Evolutionary conservation across 1,140 invertebrate species (phyloP).

Genomic region (Nephila pilipes): DNA sequence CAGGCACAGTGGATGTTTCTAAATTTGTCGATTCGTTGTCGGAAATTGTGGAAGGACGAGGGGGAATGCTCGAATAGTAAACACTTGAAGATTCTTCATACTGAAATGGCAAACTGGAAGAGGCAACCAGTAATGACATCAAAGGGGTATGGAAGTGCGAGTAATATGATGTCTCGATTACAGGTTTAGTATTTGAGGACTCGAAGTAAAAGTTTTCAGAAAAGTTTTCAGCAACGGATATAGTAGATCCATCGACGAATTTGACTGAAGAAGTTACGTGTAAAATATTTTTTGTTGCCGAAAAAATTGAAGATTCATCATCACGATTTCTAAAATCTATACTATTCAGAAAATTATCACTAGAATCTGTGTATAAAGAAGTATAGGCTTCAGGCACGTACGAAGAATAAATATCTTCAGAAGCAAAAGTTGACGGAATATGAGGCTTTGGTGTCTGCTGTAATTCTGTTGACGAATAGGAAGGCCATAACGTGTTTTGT

Average conservation of each 20-base stretch:
- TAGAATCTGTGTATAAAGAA: slow-evolving; percentile 8
- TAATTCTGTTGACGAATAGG: neutral
- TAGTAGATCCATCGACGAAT: neutral
- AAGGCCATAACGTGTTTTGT: slow-evolving; percentile 52
- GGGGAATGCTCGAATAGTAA: neutral
- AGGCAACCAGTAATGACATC: slow-evolving; percentile 61
- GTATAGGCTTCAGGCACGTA: slow-evolving; percentile 34
- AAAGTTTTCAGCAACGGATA: neutral
- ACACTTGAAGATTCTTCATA: neutral
- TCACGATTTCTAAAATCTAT: neutral
- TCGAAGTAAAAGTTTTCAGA: neutral
- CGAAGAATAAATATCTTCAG: neutral
- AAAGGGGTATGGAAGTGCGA: slow-evolving; percentile 61
- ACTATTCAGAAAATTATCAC: slow-evolving; percentile 17
- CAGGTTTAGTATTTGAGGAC: neutral
- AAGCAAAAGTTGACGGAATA: neutral
- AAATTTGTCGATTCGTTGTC: slow-evolving; percentile 60
- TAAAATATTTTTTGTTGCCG: neutral
- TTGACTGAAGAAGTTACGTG: neutral
- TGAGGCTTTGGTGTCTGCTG: neutral
- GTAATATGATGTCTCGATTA: slow-evolving; percentile 6
- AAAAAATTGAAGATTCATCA: neutral
- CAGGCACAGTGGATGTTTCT: slow-evolving; percentile 21
- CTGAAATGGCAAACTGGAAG: slow-evolving; percentile 18
- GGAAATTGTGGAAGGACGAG: neutral